Base-by-base conservation (phyloP, 2,888 invertebrate genomes). In the Melipona beecheii region DNA sequence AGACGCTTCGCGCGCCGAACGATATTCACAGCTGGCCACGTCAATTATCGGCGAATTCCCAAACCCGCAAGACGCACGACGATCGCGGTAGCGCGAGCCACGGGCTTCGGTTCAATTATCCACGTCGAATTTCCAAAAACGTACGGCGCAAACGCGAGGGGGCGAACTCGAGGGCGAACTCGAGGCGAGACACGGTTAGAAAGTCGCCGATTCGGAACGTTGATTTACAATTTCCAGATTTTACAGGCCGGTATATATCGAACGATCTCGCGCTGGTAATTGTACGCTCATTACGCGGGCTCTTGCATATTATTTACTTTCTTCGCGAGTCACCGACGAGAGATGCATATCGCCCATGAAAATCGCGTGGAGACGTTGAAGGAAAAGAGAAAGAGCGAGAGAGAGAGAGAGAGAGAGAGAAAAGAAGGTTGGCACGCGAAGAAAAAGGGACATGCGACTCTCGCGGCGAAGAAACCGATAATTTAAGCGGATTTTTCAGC, bases 151-250 rank as follows among this genome's bases (percentile, higher is more conserved):
- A 31, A 49, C 43, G 24, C 17, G 3, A 3, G 0, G 13, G 24
- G 19, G 24, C 5, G 36, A 72, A 19, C 49, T 43, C 21, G 43
- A 1, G 24, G 24, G 49, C 58, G n/a, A n/a, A n/a, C 50, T 58
- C 19, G 81, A 60, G 72, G 75, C 71, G 19, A 64, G 60, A 19
- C 56, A 5, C 56, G 56, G 54, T 83, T 83, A 83, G 83, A 83
- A 83, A 83, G 83, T 83, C 31, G 54, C 66, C 17, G 36, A 13
- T 49, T 69, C 31, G 58, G 19, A 19, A 19, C 65, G 66, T 84
- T 78, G 78, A 84, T 84, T 84, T 84, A 84, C 71, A 78, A 75
- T 84, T 78, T 84, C 24, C 78, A 62, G 84, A 84, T 84, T 84
- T 84, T 78, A 49, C 78, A 19, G 17, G 52, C 24, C 9, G 9